These are phyloP conservation scores for Hemistola chrysoprasaria DNA, from an alignment of 2,888 invertebrate genomes.

Conservation along the genomic window DNA sequence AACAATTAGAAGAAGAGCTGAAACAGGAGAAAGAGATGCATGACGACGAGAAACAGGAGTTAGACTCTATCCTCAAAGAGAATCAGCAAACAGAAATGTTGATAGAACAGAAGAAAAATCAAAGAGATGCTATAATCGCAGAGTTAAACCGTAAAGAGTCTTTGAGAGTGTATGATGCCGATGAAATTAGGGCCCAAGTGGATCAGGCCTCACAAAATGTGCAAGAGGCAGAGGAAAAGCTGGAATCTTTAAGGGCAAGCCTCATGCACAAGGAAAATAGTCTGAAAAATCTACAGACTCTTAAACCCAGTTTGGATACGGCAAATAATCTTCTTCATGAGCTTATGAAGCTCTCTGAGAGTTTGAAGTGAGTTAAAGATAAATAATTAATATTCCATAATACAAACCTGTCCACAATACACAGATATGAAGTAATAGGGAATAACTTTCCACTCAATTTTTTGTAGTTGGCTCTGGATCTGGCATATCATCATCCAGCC, in stretches of 20 bases:
- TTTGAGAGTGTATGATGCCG: conserved; percentile 63
- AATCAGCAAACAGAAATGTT: conserved; percentile 47
- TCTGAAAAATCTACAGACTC: conserved; percentile 61
- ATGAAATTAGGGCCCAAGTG: conserved; percentile 49
- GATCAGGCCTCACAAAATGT: conserved; percentile 56
- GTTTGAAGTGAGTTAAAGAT: conserved; percentile 62
- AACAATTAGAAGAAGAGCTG: conserved; percentile 58
- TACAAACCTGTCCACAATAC: too few species aligned
- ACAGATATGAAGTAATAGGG: too few species aligned
- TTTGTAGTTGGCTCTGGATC: too few species aligned
- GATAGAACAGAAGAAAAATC: conserved; percentile 57
- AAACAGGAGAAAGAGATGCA: conserved; percentile 54
- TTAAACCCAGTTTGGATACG: conserved; percentile 60
- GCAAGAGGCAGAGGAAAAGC: conserved; percentile 59
- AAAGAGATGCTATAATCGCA: conserved; percentile 51
- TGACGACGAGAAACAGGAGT: conserved; percentile 47
- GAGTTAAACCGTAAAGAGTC: conserved; percentile 58
- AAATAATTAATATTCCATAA: too few species aligned
- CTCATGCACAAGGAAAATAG: conserved; percentile 63
- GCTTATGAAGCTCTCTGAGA: conserved; percentile 54
- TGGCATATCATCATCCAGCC: too few species aligned
- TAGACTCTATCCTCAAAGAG: conserved; percentile 52
- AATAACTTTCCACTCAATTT: too few species aligned
- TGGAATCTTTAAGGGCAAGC: conserved; percentile 44
- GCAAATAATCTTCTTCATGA: conserved; percentile 61